Conservation (phyloP, 2,888 invertebrate species). For the Lumbricus terrestris region DNA sequence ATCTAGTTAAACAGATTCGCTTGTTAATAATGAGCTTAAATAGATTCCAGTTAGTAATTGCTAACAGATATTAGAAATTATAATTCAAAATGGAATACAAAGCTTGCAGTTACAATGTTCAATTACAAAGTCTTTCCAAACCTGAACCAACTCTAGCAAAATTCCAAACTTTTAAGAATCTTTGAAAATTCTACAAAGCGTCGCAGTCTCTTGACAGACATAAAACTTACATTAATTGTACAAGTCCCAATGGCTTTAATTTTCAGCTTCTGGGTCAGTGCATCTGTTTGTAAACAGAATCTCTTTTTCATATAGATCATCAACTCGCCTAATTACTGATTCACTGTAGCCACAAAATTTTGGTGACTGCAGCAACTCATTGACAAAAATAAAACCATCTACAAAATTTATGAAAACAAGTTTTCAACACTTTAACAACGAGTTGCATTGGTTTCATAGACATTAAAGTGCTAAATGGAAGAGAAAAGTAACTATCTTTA, state of each 20-base stretch:
- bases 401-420: background rate
- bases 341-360: conserved; percentile 3
- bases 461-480: background rate
- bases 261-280: background rate
- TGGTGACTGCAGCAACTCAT: background rate
- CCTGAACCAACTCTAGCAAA: background rate
- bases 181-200: background rate
- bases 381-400: background rate
- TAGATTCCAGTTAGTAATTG: background rate
- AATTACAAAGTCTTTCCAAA: background rate
- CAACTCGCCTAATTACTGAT: background rate
- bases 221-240: background rate
- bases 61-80: background rate
- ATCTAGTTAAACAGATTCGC: background rate
- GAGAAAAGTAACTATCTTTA: background rate
- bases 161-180: background rate
- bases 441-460: too few relatives aligned
- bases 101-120: background rate
- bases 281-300: background rate
- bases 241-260: background rate
- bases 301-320: background rate
- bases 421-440: background rate
- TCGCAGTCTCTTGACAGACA: background rate
- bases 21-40: background rate
- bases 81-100: too few relatives aligned